These are phyloP conservation scores for Cirrhinus mrigala DNA, from an alignment of 2,797 vertebrate genomes.

Conservation along the genomic window DNA sequence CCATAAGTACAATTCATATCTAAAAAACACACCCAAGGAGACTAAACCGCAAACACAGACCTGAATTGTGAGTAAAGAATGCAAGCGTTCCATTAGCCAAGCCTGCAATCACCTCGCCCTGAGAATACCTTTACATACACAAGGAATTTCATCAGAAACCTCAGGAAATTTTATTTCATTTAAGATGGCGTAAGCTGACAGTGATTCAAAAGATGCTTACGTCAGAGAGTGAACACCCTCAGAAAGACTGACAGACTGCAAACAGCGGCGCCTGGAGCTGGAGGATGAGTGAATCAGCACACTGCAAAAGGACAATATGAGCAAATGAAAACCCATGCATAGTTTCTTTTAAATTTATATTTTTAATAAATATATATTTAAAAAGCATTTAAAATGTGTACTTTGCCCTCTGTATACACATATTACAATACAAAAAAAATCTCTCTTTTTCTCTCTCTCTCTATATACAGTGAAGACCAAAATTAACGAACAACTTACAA, in stretches of 20 bases:
- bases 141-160: slow-evolving; percentile 15
- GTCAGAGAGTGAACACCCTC: slow-evolving; percentile 84
- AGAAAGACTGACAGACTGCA: slow-evolving; percentile 78
- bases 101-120: slow-evolving; percentile 80
- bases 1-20: not conserved
- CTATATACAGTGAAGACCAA: no score
- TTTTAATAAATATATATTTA: no score
- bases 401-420: no score
- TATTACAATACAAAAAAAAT: no score
- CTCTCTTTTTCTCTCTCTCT: no score
- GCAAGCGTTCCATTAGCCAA: slow-evolving; percentile 83
- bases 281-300: slow-evolving; percentile 80
- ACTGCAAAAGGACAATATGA: slow-evolving; percentile 63
- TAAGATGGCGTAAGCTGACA: not conserved
- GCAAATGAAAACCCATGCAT: not conserved
- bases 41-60: slow-evolving; percentile 63
- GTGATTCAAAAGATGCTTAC: slow-evolving; percentile 70
- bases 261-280: slow-evolving; percentile 73
- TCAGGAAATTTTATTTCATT: not conserved
- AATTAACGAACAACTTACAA: no score
- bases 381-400: no score
- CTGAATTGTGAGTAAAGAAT: slow-evolving; percentile 79
- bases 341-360: no score
- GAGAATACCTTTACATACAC: slow-evolving; percentile 71
- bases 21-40: not conserved